Base-by-base conservation (phyloP, 2,888 invertebrate species). In the Ypsolopha scabrella region DNA sequence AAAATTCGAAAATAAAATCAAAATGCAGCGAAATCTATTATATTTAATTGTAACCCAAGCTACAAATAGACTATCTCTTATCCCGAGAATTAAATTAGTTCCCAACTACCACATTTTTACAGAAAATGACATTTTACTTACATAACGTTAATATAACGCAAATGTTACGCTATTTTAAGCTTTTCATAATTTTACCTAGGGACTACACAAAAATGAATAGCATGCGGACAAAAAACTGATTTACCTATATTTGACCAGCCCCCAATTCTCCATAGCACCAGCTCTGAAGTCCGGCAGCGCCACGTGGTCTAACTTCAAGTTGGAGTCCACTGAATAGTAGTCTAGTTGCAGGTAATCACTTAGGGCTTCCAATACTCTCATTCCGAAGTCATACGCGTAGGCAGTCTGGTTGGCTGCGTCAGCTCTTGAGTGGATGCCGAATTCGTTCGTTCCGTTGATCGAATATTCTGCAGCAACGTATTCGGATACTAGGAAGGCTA, bases 241-340 rank as follows among this genome's bases (percentile, higher is more conserved):
- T 57, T 70, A 91, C 92, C 90, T 90, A 77, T 93, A 96, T 2
- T 93, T 95, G 7, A 95, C 88, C 33, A 96, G 81, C 7, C 96
- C 96, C 95, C 96, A 96, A 70, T 97, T 96, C 69, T 96, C 95
- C 96, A 96, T 96, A 50, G 96, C 96, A 44, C 94, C 94, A 56
- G 93, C 91, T 47, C 89, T 88, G 70, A 96, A 95, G 68, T 96
- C 94, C 0, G 94, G 92, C 54, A 97, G 88, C 1, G 94, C 95
- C n/a, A 95, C 90, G 65, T 95, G 90, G 65, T 96, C 93, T 72
- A 95, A 88, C 69, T 95, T 95, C 6, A 90, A 82, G 53, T 93
- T 80, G 1, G 86, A 88, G 55, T 90, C 67, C 6, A 80, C 72
- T 0, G 67, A 64, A 53, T 87, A 88, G 60, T 90, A 90, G 7